Conservation (phyloP, 2,113 vertebrate species). For the Serilophus lunatus region DNA sequence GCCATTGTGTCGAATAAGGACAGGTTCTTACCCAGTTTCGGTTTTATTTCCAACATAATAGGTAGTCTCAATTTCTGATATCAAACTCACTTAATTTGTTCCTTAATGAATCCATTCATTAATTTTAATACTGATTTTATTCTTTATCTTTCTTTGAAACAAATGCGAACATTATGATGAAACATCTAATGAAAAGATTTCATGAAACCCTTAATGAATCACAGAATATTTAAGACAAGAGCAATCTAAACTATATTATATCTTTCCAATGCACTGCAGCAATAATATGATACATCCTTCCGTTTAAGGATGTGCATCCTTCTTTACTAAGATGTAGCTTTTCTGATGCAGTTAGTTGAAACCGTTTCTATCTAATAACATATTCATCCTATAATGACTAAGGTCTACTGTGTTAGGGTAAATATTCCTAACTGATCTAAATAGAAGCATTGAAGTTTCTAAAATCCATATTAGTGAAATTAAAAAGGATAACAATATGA, state of each 20-base stretch:
- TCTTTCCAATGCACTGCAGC: background rate
- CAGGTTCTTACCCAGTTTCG: background rate
- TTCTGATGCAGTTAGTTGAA: background rate
- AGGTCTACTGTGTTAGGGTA: background rate
- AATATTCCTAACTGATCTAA: background rate
- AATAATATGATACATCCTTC: background rate
- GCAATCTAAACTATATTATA: background rate
- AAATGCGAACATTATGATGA: background rate
- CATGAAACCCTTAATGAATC: background rate
- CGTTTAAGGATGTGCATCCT: background rate
- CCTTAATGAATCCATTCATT: background rate
- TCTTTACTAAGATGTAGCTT: background rate
- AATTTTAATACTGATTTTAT: background rate
- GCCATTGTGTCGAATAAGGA: background rate
- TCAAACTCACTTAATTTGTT: background rate
- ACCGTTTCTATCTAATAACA: background rate
- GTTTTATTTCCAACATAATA: background rate
- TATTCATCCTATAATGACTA: background rate
- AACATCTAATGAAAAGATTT: background rate
- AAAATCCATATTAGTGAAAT: background rate
- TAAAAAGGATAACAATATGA: background rate
- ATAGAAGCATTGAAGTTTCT: background rate
- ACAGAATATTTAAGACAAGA: background rate
- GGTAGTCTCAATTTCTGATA: background rate
- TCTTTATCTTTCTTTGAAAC: background rate